Percentiles rank a stretch among this genome's conserved stretches.
These are phyloP conservation scores for Electrona antarctica DNA, from an alignment of 2,113 vertebrate genomes.

Conservation along the genomic window DNA sequence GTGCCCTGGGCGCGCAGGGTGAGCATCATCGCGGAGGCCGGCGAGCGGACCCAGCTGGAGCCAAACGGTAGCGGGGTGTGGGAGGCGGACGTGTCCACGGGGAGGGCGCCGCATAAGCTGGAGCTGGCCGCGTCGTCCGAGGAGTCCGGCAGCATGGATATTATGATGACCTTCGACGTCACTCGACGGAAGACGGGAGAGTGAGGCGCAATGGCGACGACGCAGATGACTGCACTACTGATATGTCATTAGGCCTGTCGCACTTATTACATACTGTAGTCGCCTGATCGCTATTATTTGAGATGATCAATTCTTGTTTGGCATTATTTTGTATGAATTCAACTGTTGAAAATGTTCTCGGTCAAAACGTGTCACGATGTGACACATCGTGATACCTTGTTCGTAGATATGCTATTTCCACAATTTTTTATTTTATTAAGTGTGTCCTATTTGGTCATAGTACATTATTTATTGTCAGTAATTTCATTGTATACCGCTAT, in stretches of 20 bases:
- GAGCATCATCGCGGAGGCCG: conserved; percentile 70
- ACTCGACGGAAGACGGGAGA: conserved; percentile 45
- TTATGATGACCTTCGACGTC: conserved; percentile 80
- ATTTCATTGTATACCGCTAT: too few relatives aligned
- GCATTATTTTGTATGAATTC: too few relatives aligned
- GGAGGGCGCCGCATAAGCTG: conserved; percentile 49
- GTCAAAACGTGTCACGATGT: too few relatives aligned
- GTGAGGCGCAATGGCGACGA: conserved; percentile 21
- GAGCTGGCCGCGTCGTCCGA: conserved; percentile 71
- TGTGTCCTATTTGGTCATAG: too few relatives aligned
- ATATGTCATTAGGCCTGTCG: background rate
- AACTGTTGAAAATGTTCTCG: too few relatives aligned
- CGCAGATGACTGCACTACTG: background rate
- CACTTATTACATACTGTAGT: too few relatives aligned
- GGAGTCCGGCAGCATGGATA: conserved; percentile 71
- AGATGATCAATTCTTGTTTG: too few relatives aligned
- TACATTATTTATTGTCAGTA: too few relatives aligned
- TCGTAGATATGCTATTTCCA: too few relatives aligned
- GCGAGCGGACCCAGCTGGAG: conserved; percentile 65
- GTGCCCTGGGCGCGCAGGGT: conserved; percentile 74
- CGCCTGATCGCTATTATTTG: too few relatives aligned
- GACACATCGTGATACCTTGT: too few relatives aligned
- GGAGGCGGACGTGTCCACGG: conserved; percentile 77
- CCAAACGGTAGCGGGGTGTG: conserved; percentile 76
- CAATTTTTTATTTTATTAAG: too few relatives aligned